These are phyloP conservation scores for Neomicropteryx cornuta DNA, from an alignment of 1,140 invertebrate genomes.

Conservation along the genomic window DNA sequence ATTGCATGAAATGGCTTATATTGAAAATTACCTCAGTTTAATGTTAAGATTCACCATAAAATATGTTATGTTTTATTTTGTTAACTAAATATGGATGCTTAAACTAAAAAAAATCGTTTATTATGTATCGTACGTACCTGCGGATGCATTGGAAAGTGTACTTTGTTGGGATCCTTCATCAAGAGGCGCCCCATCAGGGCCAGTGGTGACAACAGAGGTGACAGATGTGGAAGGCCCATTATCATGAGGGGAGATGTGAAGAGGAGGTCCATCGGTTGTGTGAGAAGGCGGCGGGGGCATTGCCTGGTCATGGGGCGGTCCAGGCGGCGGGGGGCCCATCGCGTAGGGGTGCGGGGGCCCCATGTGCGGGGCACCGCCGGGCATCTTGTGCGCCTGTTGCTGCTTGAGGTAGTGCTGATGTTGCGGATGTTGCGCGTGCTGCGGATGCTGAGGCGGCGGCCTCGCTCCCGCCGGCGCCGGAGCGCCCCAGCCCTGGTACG, in stretches of 20 bases:
- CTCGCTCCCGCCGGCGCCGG: conserved; percentile 15
- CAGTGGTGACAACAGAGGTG: conserved; percentile 76
- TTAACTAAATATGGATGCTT: no score
- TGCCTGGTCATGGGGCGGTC: conserved; percentile 19
- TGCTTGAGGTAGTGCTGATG: conserved; percentile 30
- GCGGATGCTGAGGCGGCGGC: conserved; percentile 24
- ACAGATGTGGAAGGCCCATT: conserved; percentile 50
- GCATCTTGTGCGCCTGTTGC: conserved; percentile 16
- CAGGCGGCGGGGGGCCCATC: conserved; percentile 9
- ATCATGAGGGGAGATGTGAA: conserved; percentile 44
- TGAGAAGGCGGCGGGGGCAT: conserved; percentile 46
- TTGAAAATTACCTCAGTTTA: no score
- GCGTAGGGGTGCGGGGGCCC: conserved; percentile 19
- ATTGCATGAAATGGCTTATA: no score
- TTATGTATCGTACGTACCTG: conserved; percentile 43
- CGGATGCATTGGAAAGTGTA: conserved; percentile 81
- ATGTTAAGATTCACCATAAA: no score
- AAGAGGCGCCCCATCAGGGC: conserved; percentile 73
- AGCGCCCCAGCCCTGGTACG: conserved; percentile 8
- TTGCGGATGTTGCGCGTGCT: conserved; percentile 23
- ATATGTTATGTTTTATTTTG: no score
- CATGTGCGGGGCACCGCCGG: conserved; percentile 26
- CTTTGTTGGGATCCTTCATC: conserved; percentile 88
- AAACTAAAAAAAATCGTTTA: background rate
- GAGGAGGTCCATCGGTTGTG: conserved; percentile 41